Evolutionary conservation across 2,888 invertebrate genomes (phyloP).

Genomic region (Thelaira solivaga): DNA sequence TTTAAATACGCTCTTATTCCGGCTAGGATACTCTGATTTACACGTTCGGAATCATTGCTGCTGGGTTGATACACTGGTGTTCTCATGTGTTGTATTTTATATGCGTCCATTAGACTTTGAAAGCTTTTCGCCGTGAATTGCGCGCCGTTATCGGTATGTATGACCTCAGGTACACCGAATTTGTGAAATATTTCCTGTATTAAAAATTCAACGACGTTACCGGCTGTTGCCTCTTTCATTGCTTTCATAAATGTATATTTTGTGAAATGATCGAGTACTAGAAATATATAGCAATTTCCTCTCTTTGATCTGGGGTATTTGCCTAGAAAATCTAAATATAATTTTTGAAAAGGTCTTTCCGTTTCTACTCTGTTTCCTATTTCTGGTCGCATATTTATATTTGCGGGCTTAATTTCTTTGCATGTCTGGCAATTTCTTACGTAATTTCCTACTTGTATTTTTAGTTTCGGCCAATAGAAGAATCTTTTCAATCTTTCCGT

Average conservation of each 20-base stretch:
- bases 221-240: background rate
- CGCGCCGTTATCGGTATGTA: too few species aligned
- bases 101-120: too few species aligned
- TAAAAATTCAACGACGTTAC: background rate
- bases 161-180: too few species aligned
- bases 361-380: background rate
- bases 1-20: too few species aligned
- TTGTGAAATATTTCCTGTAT: background rate
- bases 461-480: background rate
- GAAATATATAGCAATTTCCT: background rate
- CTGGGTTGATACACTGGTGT: too few species aligned
- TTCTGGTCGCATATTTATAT: background rate
- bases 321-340: background rate
- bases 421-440: background rate
- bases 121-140: too few species aligned
- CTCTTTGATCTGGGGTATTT: background rate
- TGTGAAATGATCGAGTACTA: background rate
- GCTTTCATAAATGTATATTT: background rate
- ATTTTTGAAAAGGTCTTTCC: background rate
- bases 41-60: too few species aligned
- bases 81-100: too few species aligned
- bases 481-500: background rate
- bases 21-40: too few species aligned
- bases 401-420: background rate
- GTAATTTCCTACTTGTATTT: background rate